These are phyloP conservation scores for Calliphora vomitoria DNA, from an alignment of 2,888 invertebrate genomes.

Conservation along the genomic window DNA sequence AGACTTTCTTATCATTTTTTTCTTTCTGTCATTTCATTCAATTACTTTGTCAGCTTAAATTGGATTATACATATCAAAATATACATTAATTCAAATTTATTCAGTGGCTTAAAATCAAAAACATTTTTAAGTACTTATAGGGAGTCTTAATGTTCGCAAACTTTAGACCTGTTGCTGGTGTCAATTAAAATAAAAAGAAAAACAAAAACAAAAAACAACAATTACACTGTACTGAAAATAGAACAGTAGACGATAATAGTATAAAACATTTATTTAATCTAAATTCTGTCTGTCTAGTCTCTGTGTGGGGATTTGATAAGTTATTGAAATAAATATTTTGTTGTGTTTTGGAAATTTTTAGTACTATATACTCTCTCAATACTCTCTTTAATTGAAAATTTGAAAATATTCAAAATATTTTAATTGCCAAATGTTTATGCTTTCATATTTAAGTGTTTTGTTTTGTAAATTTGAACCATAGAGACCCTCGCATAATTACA, in stretches of 20 bases:
- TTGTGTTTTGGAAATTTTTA: neutral
- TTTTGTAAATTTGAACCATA: neutral
- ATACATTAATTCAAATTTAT: conserved; percentile 7
- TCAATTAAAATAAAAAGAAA: neutral
- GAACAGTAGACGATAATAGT: neutral
- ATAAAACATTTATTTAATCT: no score
- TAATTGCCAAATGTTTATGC: neutral
- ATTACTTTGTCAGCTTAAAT: neutral
- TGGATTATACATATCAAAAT: neutral
- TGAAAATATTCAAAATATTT: no score
- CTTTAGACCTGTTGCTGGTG: conserved; percentile 7
- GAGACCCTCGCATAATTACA: neutral
- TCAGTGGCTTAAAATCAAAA: neutral
- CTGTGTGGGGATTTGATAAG: no score
- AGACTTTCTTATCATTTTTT: conserved; percentile 6
- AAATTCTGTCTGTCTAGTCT: no score
- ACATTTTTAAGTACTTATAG: neutral
- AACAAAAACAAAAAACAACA: neutral
- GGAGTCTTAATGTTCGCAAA: neutral
- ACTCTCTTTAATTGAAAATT: no score
- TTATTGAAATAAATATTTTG: neutral
- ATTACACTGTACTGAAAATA: neutral
- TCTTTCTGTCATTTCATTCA: conserved; percentile 5
- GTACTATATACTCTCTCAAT: no score
- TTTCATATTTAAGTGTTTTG: neutral